phyloP scores from a whole-genome alignment of 2,113 vertebrate species.

The Labeo catla region DNA sequence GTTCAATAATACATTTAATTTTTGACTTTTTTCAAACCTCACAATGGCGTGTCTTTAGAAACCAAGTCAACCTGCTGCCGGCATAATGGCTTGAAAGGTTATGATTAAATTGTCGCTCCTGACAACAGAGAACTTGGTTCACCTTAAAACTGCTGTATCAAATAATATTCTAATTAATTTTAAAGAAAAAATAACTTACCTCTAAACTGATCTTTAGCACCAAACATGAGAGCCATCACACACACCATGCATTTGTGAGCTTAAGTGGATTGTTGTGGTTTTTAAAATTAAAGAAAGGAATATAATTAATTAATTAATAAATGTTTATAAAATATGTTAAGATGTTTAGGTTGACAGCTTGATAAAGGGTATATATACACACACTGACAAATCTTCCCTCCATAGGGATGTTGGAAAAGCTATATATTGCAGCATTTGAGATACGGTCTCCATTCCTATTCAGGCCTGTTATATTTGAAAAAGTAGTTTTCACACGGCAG shows the following conservation, averaged over 20 bases:
- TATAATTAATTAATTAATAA: background rate
- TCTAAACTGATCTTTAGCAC: too few relatives aligned
- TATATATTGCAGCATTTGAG: background rate
- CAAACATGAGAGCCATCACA: too few relatives aligned
- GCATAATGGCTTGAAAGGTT: background rate
- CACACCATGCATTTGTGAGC: too few relatives aligned
- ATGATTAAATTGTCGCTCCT: background rate
- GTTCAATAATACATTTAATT: background rate
- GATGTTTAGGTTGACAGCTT: background rate
- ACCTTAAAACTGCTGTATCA: background rate
- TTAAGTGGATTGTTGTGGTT: too few relatives aligned
- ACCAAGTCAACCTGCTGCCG: background rate
- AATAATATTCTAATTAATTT: background rate
- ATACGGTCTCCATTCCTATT: background rate
- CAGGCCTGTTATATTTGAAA: slow-evolving; percentile 3
- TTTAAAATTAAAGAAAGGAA: background rate
- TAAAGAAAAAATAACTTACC: too few relatives aligned
- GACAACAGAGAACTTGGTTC: too few relatives aligned
- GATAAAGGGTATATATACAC: background rate
- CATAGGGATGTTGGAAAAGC: background rate
- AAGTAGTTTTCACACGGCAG: slow-evolving; percentile 14
- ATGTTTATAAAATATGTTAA: background rate
- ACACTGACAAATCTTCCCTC: background rate
- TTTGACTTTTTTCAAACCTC: too few relatives aligned
- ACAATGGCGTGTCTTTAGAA: background rate